Evolutionary conservation across 2,888 invertebrate species (phyloP), one percentile per base, ranked within the genome.

Genomic region (Nomada flava): DNA sequence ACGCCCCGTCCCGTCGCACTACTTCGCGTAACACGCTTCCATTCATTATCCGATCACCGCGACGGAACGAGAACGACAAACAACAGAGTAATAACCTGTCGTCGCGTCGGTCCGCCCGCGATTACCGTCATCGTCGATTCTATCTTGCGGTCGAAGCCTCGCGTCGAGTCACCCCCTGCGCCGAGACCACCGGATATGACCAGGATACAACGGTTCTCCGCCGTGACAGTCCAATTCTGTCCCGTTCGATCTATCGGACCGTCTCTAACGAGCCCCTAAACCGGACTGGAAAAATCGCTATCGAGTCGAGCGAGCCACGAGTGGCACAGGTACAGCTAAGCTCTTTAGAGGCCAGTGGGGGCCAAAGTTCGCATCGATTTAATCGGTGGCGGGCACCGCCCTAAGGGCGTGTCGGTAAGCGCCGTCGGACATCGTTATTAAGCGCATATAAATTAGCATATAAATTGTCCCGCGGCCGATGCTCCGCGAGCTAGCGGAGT

Each of bases 401-500:
- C 91, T 91, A 89, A 91, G 92, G 92, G 91, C 91, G 92, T 92
- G 93, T 91, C 93, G 89, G 92, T 93, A 92, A 91, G 92, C 91
- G 91, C 91, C 91, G 92, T 92, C 90, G 92, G 93, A 93, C 92
- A 93, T 93, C 92, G 93, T 93, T 93, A 93, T 93, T 93, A 93
- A 93, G 91, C 92, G 93, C 91, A 93, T 92, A 93, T 93, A 93
- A 93, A 93, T 93, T 93, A 93, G 92, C 93, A 93, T 93, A 93
- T 93, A 93, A 93, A 93, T 93, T 93, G 93, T 92, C 88, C 91
- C 86, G 88, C 83, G 83, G 42, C 68, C 84, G 79, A 82, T 72
- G 77, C 78, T 76, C 62, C 79, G 59, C 80, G 69, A 77, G 70
- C 50, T 47, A 57, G 67, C 65, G 63, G 36, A 73, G 57, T 74